phyloP scores from a whole-genome alignment of 2,113 vertebrate genomes.

The Xerus inauris region DNA sequence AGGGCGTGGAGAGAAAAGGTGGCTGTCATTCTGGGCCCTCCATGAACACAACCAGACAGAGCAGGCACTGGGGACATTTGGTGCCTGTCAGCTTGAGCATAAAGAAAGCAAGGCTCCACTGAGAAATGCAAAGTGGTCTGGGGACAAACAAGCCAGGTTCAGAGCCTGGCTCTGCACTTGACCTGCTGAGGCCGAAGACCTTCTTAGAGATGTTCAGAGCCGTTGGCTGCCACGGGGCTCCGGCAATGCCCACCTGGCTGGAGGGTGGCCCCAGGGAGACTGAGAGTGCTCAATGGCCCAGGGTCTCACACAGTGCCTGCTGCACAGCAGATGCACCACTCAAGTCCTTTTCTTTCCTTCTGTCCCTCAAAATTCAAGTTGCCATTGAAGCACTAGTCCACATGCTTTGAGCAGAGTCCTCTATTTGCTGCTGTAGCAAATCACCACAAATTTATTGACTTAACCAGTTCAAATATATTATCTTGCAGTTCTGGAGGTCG shows the following conservation, averaged over 20 bases:
- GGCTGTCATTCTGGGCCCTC: not conserved
- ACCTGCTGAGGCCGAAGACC: not conserved
- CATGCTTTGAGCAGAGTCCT: not conserved
- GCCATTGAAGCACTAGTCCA: not conserved
- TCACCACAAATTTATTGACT: not conserved
- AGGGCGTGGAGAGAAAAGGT: no score
- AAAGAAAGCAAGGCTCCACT: not conserved
- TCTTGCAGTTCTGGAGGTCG: not conserved
- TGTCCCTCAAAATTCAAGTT: not conserved
- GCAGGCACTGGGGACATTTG: not conserved
- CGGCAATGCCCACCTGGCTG: fast-evolving
- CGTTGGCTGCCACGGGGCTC: fast-evolving
- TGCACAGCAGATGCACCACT: fast-evolving
- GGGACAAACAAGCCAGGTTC: not conserved
- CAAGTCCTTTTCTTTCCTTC: not conserved
- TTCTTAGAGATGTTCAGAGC: not conserved
- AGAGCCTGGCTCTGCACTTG: not conserved
- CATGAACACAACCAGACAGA: not conserved
- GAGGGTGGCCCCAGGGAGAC: not conserved
- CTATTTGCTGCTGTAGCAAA: not conserved
- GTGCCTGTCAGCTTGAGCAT: not conserved
- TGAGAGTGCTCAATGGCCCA: fast-evolving
- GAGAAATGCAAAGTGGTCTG: not conserved
- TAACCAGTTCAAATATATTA: not conserved
- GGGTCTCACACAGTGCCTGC: fast-evolving